phyloP scores from a whole-genome alignment of 1,140 invertebrate genomes.

The Goniozus legneri region DNA sequence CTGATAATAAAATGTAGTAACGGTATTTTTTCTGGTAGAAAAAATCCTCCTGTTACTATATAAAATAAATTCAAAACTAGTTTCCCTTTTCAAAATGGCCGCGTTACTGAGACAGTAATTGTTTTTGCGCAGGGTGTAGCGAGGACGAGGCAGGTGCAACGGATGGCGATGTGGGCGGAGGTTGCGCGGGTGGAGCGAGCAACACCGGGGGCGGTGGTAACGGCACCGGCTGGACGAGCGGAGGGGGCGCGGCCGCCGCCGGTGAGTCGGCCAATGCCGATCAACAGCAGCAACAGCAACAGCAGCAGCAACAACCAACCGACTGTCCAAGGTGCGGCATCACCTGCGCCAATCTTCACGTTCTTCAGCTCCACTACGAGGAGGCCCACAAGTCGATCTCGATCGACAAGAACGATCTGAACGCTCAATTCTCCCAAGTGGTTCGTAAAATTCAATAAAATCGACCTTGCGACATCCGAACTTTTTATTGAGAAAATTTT shows the following conservation, averaged over 20 bases:
- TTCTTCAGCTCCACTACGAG: constrained; percentile 49
- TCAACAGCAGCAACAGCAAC: constrained; percentile 9
- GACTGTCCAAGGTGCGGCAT: constrained; percentile 49
- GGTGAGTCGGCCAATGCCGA: constrained; percentile 31
- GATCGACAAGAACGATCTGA: constrained; percentile 50
- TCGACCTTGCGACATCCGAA: neutral
- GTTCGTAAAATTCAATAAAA: too few relatives aligned
- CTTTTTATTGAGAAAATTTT: too few relatives aligned
- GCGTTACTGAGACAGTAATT: neutral
- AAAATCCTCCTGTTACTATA: too few relatives aligned
- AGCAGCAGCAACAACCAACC: constrained; percentile 3
- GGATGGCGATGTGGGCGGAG: constrained; percentile 46
- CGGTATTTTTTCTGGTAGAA: too few relatives aligned
- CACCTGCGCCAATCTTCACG: constrained; percentile 46
- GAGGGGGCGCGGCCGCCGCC: constrained; percentile 17
- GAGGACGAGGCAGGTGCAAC: constrained; percentile 49
- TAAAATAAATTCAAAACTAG: too few relatives aligned
- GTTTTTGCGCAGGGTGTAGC: constrained; percentile 40
- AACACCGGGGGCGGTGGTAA: constrained; percentile 24
- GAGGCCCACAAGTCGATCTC: constrained; percentile 46
- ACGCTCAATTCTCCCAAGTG: constrained; percentile 53
- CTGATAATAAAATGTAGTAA: neutral
- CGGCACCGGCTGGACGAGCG: constrained; percentile 7
- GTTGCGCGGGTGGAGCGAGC: constrained; percentile 41
- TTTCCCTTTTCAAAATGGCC: neutral